Base-by-base conservation (phyloP, 2,797 vertebrate species). In the Manis javanica region DNA sequence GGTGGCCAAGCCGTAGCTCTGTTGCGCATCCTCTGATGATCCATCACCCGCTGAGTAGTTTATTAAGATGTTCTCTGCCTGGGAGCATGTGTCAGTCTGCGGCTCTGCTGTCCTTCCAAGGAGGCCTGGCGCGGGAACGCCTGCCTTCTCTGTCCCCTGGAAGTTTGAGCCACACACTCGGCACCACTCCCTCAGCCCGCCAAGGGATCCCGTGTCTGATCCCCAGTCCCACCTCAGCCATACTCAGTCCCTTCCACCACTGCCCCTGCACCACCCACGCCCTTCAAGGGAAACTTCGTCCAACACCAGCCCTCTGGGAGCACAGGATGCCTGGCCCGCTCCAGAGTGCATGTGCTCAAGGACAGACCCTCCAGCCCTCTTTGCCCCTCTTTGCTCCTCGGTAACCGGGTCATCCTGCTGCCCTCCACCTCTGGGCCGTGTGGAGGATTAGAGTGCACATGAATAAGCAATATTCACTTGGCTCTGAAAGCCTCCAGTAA, bases 401-500 rank as follows among this genome's bases (percentile, higher is more conserved):
- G n/a, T 77, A 78, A 39, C 75, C 57, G 21, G 93, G 74, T 49
- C 51, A 64, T 37, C 81, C 68, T n/a, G 26, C 59, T 51, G n/a
- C 89, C 88, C 69, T 91, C 12, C 0, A 82, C 14, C 81, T 3
- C 0, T 7, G 63, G 31, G 39, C 69, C 29, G 2, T 8, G n/a
- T 78, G 31, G 10, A 91, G 9, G n/a, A 19, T 96, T 74, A 12
- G 46, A 16, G 53, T 34, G 13, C 98, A 97, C 87, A 83, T 59
- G 95, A 97, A 90, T 83, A 96, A 69, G 91, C 49, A 55, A 79
- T 77, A 78, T 90, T 68, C 66, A 59, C 86, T 97, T 42, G 42
- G 1, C 0, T 1, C 81, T 61, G 0, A 63, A 53, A 87, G 57
- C 96, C 94, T 1, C 0, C 18, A 79, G 83, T 78, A 96, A 96